Conservation (phyloP, 2,113 vertebrate genomes). For the Sterna hirundo region DNA sequence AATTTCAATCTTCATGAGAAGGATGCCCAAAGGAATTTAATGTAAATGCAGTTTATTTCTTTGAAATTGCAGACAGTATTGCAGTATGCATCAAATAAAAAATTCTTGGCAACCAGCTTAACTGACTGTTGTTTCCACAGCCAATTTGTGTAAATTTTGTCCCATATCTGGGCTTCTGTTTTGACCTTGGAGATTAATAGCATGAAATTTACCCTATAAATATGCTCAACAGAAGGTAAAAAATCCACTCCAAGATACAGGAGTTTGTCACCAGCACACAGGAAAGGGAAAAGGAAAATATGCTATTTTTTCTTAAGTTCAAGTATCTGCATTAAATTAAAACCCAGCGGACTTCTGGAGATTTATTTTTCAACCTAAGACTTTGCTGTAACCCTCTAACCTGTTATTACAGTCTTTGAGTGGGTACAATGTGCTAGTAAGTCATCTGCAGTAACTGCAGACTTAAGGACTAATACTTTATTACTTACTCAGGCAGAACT, state of each 20-base stretch:
- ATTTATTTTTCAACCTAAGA: neutral
- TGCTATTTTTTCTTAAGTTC: neutral
- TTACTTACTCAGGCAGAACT: neutral
- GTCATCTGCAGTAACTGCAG: neutral
- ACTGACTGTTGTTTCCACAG: neutral
- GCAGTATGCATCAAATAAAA: slow-evolving; percentile 10
- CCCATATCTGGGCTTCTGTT: slow-evolving; percentile 19
- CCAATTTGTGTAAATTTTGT: slow-evolving; percentile 25
- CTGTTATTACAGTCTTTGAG: neutral
- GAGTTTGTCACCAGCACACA: neutral
- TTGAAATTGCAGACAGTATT: slow-evolving; percentile 7
- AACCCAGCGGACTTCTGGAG: neutral
- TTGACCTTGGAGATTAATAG: slow-evolving; percentile 12
- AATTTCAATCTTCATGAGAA: neutral
- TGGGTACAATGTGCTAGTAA: neutral
- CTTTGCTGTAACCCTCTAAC: neutral
- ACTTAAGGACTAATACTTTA: neutral
- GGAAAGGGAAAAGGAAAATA: neutral
- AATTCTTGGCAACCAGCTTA: neutral
- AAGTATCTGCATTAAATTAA: neutral
- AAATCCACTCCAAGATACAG: neutral
- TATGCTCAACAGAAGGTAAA: neutral
- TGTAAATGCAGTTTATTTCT: slow-evolving; percentile 3
- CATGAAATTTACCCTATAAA: neutral
- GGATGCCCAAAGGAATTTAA: neutral